phyloP scores from a whole-genome alignment of 2,113 vertebrate species.

The Psilopsiagon aurifrons region DNA sequence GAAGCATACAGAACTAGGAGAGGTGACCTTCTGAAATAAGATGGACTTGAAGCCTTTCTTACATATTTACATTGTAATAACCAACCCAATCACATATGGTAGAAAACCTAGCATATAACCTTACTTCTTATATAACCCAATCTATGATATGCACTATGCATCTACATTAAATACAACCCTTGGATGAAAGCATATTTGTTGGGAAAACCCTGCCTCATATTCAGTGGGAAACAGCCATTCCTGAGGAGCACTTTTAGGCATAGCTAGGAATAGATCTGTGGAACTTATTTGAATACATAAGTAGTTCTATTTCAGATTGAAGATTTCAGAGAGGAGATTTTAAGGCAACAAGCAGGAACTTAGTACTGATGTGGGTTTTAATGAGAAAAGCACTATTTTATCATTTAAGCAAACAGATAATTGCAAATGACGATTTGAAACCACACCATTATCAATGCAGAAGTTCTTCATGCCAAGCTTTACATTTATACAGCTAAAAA shows the following conservation, averaged over 20 bases:
- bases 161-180: neutral
- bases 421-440: neutral
- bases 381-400: neutral
- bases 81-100: accelerated
- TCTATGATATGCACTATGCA: accelerated
- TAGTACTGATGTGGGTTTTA: neutral
- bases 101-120: neutral
- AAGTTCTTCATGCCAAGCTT: neutral
- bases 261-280: neutral
- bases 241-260: neutral
- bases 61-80: neutral
- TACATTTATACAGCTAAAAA: neutral
- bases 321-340: neutral
- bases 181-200: neutral
- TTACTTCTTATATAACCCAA: neutral
- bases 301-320: neutral
- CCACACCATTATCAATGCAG: neutral
- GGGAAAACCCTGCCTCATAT: neutral
- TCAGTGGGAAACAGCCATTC: neutral
- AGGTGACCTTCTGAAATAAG: neutral
- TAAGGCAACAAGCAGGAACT: neutral
- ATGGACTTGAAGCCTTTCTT: neutral
- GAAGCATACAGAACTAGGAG: neutral
- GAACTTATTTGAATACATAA: neutral
- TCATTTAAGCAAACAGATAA: neutral